phyloP scores from a whole-genome alignment of 35 echinoderm and acorn worm species.

The Ophioderma brevispina region DNA sequence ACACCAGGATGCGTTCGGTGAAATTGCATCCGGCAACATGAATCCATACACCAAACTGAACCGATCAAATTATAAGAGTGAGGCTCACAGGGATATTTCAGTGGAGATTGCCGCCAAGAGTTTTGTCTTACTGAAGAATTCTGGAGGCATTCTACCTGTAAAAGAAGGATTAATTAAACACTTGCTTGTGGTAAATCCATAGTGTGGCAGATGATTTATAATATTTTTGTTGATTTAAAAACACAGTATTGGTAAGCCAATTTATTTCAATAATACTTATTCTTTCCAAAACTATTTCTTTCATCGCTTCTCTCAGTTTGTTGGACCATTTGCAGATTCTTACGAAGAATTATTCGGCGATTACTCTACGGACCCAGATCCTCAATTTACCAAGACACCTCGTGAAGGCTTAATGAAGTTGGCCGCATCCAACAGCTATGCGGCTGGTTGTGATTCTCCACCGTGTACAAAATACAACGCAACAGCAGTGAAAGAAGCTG shows the following conservation, averaged over 20 bases:
- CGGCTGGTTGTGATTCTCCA: conserved; percentile 61
- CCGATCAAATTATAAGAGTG: conserved; percentile 33
- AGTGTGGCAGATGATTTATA: too few relatives aligned
- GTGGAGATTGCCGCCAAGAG: conserved; percentile 67
- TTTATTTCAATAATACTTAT: too few relatives aligned
- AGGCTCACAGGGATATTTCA: conserved; percentile 64
- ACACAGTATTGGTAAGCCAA: neutral
- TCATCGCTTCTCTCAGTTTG: conserved; percentile 59
- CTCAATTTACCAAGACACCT: conserved; percentile 55
- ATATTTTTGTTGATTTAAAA: neutral
- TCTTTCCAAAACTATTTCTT: too few relatives aligned
- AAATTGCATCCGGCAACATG: conserved; percentile 90
- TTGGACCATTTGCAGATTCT: conserved; percentile 92
- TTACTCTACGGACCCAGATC: conserved; percentile 65
- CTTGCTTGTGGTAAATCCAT: conserved; percentile 79
- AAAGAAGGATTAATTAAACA: conserved; percentile 20
- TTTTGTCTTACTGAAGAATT: conserved; percentile 96
- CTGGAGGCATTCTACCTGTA: conserved; percentile 52
- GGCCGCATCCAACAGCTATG: conserved; percentile 32
- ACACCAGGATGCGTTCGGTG: conserved; percentile 86
- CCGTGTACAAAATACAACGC: conserved; percentile 59
- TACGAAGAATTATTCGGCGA: conserved; percentile 55
- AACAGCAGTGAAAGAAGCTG: conserved; percentile 38
- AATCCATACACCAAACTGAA: conserved; percentile 77
- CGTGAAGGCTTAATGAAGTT: conserved; percentile 50